phyloP scores from a whole-genome alignment of 2,113 vertebrate species.

The Candoia aspera region DNA sequence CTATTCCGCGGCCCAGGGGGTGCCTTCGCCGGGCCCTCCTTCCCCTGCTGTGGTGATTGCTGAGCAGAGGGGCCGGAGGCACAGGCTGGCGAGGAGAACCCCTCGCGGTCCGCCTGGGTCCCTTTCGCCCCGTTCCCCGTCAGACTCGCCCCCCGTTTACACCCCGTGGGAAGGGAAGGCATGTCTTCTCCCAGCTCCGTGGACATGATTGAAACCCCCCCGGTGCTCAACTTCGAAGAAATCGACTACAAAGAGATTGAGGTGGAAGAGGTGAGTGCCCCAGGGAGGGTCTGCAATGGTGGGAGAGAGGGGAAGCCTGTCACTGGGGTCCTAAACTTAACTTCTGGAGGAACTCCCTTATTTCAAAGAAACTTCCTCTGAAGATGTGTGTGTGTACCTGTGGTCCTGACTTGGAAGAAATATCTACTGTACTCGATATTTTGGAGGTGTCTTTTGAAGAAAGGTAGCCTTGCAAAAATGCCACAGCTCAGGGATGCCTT shows the following conservation, averaged over 20 bases:
- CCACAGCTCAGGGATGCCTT: background rate
- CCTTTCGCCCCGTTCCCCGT: background rate
- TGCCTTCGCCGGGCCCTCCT: conserved; percentile 31
- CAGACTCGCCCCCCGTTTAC: conserved; percentile 25
- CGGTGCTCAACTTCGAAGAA: conserved; percentile 95
- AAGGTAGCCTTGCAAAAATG: background rate
- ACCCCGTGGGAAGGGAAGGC: conserved; percentile 57
- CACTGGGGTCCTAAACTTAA: background rate
- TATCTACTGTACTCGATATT: background rate
- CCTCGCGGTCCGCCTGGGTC: background rate
- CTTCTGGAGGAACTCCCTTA: background rate
- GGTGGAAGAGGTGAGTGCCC: conserved; percentile 89
- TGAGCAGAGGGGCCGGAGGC: conserved; percentile 12
- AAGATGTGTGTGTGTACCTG: background rate
- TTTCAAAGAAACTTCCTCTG: background rate
- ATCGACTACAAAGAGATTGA: conserved; percentile 96
- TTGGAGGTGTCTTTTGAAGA: background rate
- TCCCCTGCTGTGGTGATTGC: conserved; percentile 3
- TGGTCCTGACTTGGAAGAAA: background rate
- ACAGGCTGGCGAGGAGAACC: background rate
- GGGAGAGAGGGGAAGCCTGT: background rate
- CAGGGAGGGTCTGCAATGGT: background rate
- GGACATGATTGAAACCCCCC: conserved; percentile 93
- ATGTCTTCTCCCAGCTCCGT: conserved; percentile 79
- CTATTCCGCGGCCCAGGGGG: conserved; percentile 30